Evolutionary conservation across 2,113 vertebrate species (phyloP).

Genomic region (Tretioscincus oriximinensis): DNA sequence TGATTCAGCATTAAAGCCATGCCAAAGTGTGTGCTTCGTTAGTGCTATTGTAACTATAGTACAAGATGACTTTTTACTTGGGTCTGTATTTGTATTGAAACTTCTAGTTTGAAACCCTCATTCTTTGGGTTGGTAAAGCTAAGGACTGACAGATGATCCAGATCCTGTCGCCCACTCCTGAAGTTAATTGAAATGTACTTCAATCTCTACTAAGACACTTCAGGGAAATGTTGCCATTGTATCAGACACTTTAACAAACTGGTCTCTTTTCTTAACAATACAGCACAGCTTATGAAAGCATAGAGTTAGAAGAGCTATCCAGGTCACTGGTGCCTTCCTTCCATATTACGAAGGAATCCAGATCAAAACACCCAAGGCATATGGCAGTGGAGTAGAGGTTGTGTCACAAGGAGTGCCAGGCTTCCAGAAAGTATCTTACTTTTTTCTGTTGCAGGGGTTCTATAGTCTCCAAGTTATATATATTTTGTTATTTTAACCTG

Average conservation of each 20-base stretch:
- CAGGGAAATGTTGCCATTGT: neutral
- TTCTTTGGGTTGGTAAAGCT: neutral
- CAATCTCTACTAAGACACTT: no score
- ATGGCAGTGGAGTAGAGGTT: no score
- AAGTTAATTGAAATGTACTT: neutral
- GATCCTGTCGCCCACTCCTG: neutral
- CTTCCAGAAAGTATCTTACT: no score
- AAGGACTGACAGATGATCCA: neutral
- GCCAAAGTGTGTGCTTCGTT: neutral
- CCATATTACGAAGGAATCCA: no score
- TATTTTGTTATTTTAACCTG: no score
- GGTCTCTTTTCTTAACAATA: neutral
- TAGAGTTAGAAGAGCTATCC: no score
- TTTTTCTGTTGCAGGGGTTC: no score
- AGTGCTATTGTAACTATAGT: neutral
- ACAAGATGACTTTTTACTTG: neutral
- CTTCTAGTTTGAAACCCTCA: neutral
- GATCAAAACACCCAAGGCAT: no score
- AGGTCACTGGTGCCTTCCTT: no score
- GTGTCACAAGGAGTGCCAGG: no score
- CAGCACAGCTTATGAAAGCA: no score
- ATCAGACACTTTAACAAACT: neutral
- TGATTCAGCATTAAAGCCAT: neutral
- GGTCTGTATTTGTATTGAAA: conserved; percentile 2
- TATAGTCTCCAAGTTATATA: no score